Percentiles rank a stretch among this genome's conserved stretches.
phyloP scores from a whole-genome alignment of 1,140 invertebrate genomes.

The Zaprionus camerounensis region DNA sequence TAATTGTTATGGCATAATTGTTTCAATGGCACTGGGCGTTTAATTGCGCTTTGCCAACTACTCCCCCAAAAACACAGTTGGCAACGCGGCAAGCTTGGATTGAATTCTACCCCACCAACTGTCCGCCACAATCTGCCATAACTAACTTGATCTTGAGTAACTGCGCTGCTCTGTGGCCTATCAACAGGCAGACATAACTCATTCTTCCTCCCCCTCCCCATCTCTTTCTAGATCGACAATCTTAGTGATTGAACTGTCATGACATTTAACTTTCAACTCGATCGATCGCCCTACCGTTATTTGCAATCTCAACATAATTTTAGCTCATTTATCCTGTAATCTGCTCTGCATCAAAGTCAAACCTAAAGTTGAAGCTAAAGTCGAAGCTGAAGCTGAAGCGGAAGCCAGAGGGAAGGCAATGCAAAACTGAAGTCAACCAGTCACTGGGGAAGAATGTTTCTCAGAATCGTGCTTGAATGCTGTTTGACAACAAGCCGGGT shows the following conservation, averaged over 20 bases:
- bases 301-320: constrained; percentile 63
- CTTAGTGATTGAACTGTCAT: constrained; percentile 74
- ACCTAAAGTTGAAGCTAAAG: background rate
- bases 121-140: background rate
- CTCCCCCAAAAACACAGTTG: constrained; percentile 33
- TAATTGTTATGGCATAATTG: constrained; percentile 82
- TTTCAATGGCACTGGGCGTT: constrained; percentile 75
- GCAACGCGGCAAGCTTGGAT: constrained; percentile 10
- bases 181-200: constrained; percentile 7
- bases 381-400: too few species aligned
- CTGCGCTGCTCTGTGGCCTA: background rate
- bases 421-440: constrained; percentile 56
- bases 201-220: background rate
- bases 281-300: constrained; percentile 29
- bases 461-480: constrained; percentile 83
- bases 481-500: constrained; percentile 77
- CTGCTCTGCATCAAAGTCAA: constrained; percentile 46
- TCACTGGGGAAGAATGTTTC: constrained; percentile 76
- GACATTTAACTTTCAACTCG: constrained; percentile 57
- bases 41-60: constrained; percentile 71
- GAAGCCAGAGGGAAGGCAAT: constrained; percentile 33
- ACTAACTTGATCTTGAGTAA: background rate
- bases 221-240: constrained; percentile 44
- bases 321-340: constrained; percentile 73
- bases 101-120: background rate